Percentiles rank a stretch among this genome's conserved stretches.
Evolutionary conservation across 2,113 vertebrate species (phyloP).

Genomic region (Scortum barcoo): DNA sequence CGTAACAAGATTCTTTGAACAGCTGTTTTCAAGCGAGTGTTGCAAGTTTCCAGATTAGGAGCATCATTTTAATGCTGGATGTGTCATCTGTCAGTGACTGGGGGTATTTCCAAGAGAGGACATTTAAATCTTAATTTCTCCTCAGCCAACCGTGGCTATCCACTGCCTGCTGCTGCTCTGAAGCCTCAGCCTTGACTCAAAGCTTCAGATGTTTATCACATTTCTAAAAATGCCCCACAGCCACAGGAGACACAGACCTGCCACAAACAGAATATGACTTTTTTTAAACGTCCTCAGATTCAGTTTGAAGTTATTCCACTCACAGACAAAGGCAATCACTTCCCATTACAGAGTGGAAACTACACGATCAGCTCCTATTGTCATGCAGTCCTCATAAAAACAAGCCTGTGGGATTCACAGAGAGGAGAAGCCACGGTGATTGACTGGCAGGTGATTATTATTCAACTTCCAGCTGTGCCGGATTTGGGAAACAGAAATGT

Average conservation of each 20-base stretch:
- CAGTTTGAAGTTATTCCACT: neutral
- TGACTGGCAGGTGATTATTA: constrained; percentile 43
- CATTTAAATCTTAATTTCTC: constrained; percentile 10
- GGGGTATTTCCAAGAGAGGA: neutral
- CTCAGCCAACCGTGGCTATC: neutral
- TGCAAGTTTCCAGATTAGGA: neutral
- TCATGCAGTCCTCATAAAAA: neutral
- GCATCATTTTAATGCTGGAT: neutral
- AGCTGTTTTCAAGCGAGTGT: neutral
- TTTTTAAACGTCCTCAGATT: neutral
- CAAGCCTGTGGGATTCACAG: neutral
- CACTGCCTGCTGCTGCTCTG: constrained; percentile 6
- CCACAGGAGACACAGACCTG: constrained; percentile 1
- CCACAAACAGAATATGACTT: constrained; percentile 9
- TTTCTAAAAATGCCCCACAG: neutral
- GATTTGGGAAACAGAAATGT: constrained; percentile 8
- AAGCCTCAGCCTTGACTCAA: constrained; percentile 4
- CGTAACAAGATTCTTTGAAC: too few relatives aligned
- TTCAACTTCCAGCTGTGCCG: constrained; percentile 19
- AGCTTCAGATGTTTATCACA: constrained; percentile 12
- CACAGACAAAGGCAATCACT: constrained; percentile 25
- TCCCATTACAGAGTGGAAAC: neutral
- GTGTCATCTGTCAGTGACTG: constrained; percentile 2
- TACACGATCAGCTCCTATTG: neutral
- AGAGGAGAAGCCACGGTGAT: constrained; percentile 3